Evolutionary conservation across 2,113 vertebrate genomes (phyloP).

Genomic region (Aegithalos caudatus): DNA sequence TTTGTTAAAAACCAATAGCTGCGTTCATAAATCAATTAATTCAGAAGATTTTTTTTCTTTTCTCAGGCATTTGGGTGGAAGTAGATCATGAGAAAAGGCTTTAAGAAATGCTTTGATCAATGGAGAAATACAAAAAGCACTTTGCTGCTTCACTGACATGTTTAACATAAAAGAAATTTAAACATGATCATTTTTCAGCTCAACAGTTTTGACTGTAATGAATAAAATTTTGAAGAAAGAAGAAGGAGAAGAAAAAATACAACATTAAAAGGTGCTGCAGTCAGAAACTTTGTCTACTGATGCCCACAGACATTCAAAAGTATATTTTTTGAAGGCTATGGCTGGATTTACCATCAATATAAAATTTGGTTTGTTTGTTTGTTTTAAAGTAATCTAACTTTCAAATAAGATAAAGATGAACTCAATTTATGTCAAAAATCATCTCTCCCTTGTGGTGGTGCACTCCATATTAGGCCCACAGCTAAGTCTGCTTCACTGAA

Average conservation of each 20-base stretch:
- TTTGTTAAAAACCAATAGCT: not conserved
- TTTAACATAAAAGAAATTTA: constrained; percentile 54
- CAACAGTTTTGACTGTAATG: not conserved
- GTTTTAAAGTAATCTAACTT: not conserved
- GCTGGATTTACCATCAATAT: not conserved
- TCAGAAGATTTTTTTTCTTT: not conserved
- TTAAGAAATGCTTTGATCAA: constrained; percentile 15
- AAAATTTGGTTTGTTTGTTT: not conserved
- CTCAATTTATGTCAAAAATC: not conserved
- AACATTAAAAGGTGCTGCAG: not conserved
- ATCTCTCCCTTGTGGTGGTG: not conserved
- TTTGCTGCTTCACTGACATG: constrained; percentile 27
- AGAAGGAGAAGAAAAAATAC: not conserved
- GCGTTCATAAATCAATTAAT: constrained; percentile 7
- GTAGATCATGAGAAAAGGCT: constrained; percentile 7
- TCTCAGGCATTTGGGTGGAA: not conserved
- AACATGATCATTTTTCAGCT: constrained; percentile 32
- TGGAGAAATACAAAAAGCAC: constrained; percentile 25
- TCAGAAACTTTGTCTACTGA: not conserved
- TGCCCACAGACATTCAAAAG: not conserved
- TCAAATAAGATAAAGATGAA: not conserved
- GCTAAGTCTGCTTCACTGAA: not conserved
- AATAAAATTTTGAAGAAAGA: constrained; percentile 1
- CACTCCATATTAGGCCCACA: not conserved
- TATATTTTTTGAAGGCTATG: not conserved